Evolutionary conservation across 2,113 vertebrate genomes (phyloP).

Genomic region (Bos javanicus): DNA sequence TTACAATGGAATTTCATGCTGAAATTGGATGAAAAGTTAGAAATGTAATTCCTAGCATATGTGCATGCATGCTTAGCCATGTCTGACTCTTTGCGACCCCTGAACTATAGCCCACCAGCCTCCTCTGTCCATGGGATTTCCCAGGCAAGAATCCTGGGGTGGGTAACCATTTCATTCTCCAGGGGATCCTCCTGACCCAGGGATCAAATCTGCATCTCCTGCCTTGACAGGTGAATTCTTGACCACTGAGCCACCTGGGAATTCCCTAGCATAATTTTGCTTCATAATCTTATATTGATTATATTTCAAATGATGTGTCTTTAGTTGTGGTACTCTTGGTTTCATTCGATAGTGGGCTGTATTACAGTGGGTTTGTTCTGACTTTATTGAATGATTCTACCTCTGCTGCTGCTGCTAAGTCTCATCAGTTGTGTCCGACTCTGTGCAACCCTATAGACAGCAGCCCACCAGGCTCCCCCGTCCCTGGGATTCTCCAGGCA

Average conservation of each 20-base stretch:
- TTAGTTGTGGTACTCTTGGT: not conserved
- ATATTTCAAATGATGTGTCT: constrained; percentile 37
- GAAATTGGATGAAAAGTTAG: not conserved
- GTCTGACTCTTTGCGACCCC: not conserved
- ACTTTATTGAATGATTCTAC: constrained; percentile 29
- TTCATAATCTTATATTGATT: constrained; percentile 33
- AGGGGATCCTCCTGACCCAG: not conserved
- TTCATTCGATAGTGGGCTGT: not conserved
- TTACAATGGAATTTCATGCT: constrained; percentile 31
- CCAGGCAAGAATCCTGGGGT: not conserved
- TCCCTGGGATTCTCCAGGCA: too few species aligned
- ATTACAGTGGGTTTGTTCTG: not conserved
- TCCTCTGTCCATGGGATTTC: not conserved
- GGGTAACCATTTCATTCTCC: not conserved
- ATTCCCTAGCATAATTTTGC: not conserved
- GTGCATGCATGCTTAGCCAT: not conserved
- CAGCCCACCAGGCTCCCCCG: too few species aligned
- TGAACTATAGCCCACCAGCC: not conserved
- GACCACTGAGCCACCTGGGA: not conserved
- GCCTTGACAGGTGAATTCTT: not conserved
- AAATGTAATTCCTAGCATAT: not conserved
- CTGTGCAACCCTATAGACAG: too few species aligned
- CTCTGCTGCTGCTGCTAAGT: not conserved
- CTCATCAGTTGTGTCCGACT: too few species aligned
- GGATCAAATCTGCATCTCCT: not conserved